Base-by-base conservation (phyloP, 30 jellyfish, hydroid and myxozoan species). In the Aurelia coerulea region DNA sequence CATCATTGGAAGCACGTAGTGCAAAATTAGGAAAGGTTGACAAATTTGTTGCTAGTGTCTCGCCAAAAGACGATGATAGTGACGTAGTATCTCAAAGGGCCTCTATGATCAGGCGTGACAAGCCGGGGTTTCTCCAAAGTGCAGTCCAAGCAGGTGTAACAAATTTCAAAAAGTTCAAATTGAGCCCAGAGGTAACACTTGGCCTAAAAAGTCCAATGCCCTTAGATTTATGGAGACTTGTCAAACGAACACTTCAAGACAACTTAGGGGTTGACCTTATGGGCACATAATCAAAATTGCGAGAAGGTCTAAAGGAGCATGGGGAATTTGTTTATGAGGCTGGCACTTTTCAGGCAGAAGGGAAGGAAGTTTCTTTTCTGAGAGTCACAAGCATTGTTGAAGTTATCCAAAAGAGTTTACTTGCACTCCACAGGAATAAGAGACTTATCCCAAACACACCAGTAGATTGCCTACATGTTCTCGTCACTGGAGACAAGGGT, bases 341-440 rank as follows among this genome's bases (percentile, higher is more conserved):
- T 65, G 76, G 42, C 33, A 65, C 3, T 65, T 65, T 65, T 65
- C 52, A 65, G 42, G 76, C 42, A 29, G 76, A 65, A 11, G 76
- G 76, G 2, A 65, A 65, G 32, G 8, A 65, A 17, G 76, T 65
- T 65, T 65, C 41, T 65, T 65, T 65, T 29, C 76, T 65, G 42
- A 65, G 76, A 65, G 76, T 65, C 42, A 29, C 76, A 65, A 65
- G 76, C 3, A 65, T 18, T 34, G 4, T 65, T 65, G 51, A 65
- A 18, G 46, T 37, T 37, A 37, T 37, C 46, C 46, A 37, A 65
- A 65, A 58, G 29, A 58, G 67, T 58, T 2, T 58, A 18, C 67
- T 58, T 58, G 67, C 67, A 58, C 67, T 58, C 5, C 18, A 18
- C 67, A 58, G 67, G 67, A 58, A 5, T 18, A 58, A 58, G 5